Base-by-base conservation (phyloP, 2,797 vertebrate genomes). In the Coendou prehensilis region DNA sequence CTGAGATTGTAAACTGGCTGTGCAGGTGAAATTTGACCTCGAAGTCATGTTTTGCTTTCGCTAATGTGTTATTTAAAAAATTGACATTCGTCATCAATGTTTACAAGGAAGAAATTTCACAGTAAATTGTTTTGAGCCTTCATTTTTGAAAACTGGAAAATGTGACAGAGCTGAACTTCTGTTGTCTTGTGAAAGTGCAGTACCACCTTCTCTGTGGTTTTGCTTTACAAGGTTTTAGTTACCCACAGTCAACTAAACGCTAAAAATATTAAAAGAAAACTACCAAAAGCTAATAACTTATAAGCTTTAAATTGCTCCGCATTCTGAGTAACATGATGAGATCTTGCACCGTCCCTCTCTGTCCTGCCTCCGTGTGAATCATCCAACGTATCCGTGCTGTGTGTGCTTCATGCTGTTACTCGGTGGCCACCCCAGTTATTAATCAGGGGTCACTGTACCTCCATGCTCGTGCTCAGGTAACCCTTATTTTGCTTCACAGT, bases 41-140 rank as follows among this genome's bases (percentile, higher is more conserved):
- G 28, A 3, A 75, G 33, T 54, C n/a, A 45, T 69, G 63, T 83
- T 75, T 89, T 86, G 56, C 83, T 50, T 95, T 83, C 76, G 52
- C 18, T 15, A 69, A 92, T 5, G 45, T 11, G 52, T 54, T 37
- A n/a, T 45, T 94, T 92, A 45, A 82, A 37, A 81, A 82, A 63
- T 75, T 59, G 23, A 59, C 26, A 78, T 82, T 73, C 64, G 23
- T 88, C 78, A 6, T 17, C 45, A 80, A 9, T 93, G 17, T 82
- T 92, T 75, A 63, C 73, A 81, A 89, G 56, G 73, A 92, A 94
- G 54, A 76, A 45, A 93, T 75, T 78, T 96, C 73, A 69, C 41
- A 76, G 50, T 83, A 33, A 93, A 94, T 56, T 76, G 33, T 52
- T 47, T 73, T 23, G 56, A 80, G n/a, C n/a, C 59, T 93, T 89